Base-by-base conservation (phyloP, 2,888 invertebrate genomes). In the Drosophila helvetica region DNA sequence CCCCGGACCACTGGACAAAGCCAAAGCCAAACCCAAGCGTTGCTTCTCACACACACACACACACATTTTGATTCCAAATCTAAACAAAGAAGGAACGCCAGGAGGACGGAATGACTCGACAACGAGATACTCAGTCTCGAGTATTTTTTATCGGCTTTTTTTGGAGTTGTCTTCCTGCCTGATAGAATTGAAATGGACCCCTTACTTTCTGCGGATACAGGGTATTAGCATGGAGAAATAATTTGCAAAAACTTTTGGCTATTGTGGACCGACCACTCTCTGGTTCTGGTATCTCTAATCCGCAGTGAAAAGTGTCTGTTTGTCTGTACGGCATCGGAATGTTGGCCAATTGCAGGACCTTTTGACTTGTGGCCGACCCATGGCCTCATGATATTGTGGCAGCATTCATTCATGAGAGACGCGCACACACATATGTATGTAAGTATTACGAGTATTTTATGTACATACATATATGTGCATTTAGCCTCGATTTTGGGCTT, bases 341-440 rank as follows among this genome's bases (percentile, higher is more conserved):
- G 72, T 76, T 82, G 78, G 62, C 70, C 74, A 79, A 82, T 82
- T 79, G 63, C 67, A 63, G 84, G 38, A 75, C 75, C 75, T 80
- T 78, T 74, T 73, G 66, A 86, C 66, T 66, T 65, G 67, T 67
- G 64, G 38, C 27, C 27, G 8, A 27, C 27, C 27, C 27, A 27
- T 27, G 27, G 27, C 38, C 38, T n/a, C n/a, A n/a, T n/a, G 38
- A 38, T 38, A 7, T 38, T 38, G 61, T 69, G 72, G 66, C 66
- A 73, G 73, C 70, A 76, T 74, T 72, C 78, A 82, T 79, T 75
- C 76, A 81, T 75, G 76, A 64, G 70, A 66, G 71, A 71, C 71
- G 59, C 50, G 42, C 50, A 48, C 52, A 45, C 42, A 19, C 45
- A 51, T 15, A 51, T 17, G n/a, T n/a, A n/a, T n/a, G n/a, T 18